Conservation (phyloP, 2,113 vertebrate genomes). For the Boulengeromyrus knoepffleri region DNA sequence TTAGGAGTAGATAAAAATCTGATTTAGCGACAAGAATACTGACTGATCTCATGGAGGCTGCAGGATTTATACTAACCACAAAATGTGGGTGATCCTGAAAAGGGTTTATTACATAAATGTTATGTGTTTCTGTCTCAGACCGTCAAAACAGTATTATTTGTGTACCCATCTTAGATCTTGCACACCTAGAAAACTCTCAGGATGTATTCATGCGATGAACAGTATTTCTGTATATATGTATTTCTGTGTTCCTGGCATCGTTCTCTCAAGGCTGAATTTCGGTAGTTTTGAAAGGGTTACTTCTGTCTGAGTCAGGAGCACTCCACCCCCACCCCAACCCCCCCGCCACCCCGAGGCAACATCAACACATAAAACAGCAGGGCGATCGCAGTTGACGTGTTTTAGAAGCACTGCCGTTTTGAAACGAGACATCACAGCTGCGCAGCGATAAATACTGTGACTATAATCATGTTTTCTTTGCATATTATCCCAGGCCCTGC, state of each 20-base stretch:
- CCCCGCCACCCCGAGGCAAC: conserved; percentile 11
- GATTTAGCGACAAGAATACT: conserved; percentile 10
- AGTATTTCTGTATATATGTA: not conserved
- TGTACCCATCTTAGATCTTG: not conserved
- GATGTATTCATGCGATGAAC: not conserved
- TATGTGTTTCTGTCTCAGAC: not conserved
- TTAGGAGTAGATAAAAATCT: conserved; percentile 1
- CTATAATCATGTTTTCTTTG: not conserved
- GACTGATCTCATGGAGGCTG: not conserved
- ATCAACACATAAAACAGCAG: conserved; percentile 35
- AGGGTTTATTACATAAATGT: not conserved
- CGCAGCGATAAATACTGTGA: not conserved
- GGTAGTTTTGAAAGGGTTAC: not conserved
- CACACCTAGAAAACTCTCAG: not conserved
- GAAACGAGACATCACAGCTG: not conserved
- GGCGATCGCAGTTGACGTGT: conserved; percentile 18
- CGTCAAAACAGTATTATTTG: not conserved
- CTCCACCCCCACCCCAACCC: conserved; percentile 15
- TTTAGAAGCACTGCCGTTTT: not conserved
- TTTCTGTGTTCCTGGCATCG: not conserved
- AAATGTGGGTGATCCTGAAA: not conserved
- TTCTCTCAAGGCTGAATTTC: not conserved
- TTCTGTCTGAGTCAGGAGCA: conserved; percentile 20
- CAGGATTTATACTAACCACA: not conserved
- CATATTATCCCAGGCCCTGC: not conserved